phyloP scores from a whole-genome alignment of 2,113 vertebrate genomes.

The Urocynchramus pylzowi region DNA sequence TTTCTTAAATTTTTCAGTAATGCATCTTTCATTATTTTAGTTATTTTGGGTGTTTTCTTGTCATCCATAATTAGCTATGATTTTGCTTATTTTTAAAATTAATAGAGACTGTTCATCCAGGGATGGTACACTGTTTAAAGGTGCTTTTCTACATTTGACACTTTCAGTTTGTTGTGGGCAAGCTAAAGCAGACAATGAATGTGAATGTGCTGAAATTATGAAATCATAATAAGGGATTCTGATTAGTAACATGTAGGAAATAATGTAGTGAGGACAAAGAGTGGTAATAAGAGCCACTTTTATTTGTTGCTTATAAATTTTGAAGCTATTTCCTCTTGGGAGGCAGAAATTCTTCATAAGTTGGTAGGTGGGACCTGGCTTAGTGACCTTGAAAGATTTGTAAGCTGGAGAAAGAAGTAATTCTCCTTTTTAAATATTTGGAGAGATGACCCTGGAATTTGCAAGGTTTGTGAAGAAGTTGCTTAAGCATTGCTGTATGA shows the following conservation, averaged over 20 bases:
- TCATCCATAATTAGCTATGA: neutral
- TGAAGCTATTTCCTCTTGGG: neutral
- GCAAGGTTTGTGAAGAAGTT: neutral
- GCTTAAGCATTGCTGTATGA: constrained; percentile 5
- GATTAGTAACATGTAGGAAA: neutral
- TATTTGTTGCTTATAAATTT: neutral
- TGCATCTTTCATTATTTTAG: neutral
- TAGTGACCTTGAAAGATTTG: neutral
- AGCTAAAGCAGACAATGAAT: neutral
- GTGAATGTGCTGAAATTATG: neutral
- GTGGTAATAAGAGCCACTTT: neutral
- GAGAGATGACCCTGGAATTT: neutral
- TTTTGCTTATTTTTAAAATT: neutral
- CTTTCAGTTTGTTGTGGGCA: neutral
- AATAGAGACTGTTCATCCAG: neutral
- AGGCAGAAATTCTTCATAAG: neutral
- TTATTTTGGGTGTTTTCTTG: neutral
- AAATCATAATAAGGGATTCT: neutral
- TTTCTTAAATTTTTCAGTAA: neutral
- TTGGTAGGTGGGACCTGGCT: neutral
- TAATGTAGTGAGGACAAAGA: neutral
- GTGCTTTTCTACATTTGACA: neutral
- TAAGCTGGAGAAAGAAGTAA: neutral
- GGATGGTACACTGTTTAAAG: neutral
- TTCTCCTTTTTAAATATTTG: neutral